Evolutionary conservation across 2,888 invertebrate species (phyloP).

Genomic region (Eucriotettix oculatus): DNA sequence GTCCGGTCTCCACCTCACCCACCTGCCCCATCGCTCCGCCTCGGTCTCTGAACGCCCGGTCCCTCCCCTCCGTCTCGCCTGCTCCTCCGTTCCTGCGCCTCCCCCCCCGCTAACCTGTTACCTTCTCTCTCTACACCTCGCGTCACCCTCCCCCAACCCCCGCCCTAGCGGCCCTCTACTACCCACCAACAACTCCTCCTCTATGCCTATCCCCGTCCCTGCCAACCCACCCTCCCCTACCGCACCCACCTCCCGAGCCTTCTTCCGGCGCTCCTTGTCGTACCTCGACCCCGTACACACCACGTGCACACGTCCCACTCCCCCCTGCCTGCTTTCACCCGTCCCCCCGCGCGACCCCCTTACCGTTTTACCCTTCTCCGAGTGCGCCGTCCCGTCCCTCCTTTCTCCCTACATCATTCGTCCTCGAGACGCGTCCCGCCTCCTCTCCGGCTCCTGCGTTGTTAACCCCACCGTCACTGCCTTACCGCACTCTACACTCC

Average conservation of each 20-base stretch:
- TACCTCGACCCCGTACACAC: background rate
- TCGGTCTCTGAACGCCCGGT: background rate
- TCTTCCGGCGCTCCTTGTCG: background rate
- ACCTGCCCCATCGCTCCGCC: background rate
- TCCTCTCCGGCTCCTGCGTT: too few species aligned
- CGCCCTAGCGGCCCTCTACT: background rate
- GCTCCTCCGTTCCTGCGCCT: background rate
- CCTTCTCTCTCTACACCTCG: background rate
- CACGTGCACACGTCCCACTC: background rate
- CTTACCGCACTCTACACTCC: too few species aligned
- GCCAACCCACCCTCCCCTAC: background rate
- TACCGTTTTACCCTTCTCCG: background rate
- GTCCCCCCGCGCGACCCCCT: background rate
- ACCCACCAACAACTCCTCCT: background rate
- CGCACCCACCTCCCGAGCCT: background rate
- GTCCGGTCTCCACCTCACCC: background rate
- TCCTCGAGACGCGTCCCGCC: background rate
- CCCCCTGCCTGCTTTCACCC: background rate
- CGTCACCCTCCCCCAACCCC: background rate
- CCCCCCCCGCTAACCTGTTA: background rate
- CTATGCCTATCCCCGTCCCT: background rate
- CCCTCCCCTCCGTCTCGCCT: background rate
- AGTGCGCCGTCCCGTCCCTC: background rate
- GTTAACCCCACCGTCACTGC: too few species aligned
- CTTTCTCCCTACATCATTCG: rapidly evolving